A percentile compares a stretch with the other conserved stretches of the same genome.
phyloP scores from a whole-genome alignment of 1,140 invertebrate species.

The Heliconius hermathena region DNA sequence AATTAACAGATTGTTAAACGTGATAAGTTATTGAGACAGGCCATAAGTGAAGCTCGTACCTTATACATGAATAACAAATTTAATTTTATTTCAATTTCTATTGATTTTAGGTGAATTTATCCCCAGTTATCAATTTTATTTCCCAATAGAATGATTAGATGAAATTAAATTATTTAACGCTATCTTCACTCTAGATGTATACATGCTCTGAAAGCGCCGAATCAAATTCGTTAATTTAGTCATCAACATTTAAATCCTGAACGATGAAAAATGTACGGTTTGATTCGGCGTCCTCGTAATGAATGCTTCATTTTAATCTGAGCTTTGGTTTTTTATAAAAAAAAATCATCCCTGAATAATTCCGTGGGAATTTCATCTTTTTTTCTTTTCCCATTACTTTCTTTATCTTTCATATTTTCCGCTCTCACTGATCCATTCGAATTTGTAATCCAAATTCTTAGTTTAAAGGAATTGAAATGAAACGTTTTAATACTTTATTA shows the following conservation, averaged over 20 bases:
- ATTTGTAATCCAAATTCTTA: background rate
- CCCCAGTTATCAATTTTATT: too few relatives aligned
- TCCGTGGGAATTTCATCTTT: background rate
- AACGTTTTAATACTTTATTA: constrained; percentile 1
- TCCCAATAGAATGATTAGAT: background rate
- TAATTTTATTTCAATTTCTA: background rate
- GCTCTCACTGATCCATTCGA: background rate
- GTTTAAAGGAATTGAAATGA: constrained; percentile 11
- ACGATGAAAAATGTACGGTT: constrained; percentile 8
- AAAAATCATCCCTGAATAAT: constrained; percentile 6
- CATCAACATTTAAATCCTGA: constrained; percentile 12
- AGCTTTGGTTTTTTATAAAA: background rate
- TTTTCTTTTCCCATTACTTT: background rate
- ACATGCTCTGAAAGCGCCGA: background rate
- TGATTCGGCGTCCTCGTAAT: background rate
- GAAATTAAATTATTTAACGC: background rate
- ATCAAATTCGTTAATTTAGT: constrained; percentile 9
- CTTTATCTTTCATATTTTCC: constrained; percentile 8
- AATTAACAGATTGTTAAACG: too few relatives aligned
- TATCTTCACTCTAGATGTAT: background rate
- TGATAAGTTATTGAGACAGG: too few relatives aligned
- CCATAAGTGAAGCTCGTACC: too few relatives aligned
- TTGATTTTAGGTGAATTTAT: background rate
- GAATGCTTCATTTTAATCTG: constrained; percentile 9
- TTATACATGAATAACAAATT: background rate